Base-by-base conservation (phyloP, 2,113 vertebrate genomes). In the Gadus macrocephalus region DNA sequence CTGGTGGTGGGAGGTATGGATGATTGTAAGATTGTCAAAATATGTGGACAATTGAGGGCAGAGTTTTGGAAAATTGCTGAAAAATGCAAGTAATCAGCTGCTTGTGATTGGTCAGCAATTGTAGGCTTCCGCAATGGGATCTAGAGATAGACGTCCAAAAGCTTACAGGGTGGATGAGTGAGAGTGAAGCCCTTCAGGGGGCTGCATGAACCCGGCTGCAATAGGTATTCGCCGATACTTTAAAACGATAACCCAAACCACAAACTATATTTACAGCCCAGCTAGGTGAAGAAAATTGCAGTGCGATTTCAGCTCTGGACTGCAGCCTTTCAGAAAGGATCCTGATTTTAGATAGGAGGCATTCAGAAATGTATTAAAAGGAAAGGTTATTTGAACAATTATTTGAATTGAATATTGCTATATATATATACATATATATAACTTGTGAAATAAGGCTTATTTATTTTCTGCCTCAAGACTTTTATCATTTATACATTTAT, bases 31-130 rank as follows among this genome's bases (percentile, higher is more conserved):
- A 11, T 49, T 70, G 60, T 70, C 64, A 82, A 79, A 79, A 83
- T 77, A 61, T 73, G 79, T 70, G 38, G 70, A 69, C 19, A 80
- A 75, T 82, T 66, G 61, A 69, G 61, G 69, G 35, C 55, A 79
- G 66, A 83, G 31, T 80, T 78, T 82, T 49, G 66, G 59, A 68
- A 83, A 72, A 80, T 90, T 84, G 80, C 67, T 62, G 74, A 56
- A 72, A 72, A 81, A 79, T 75, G 77, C 76, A 82, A 77, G 82
- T 84, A 87, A 85, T 88, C 73, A 66, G 66, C 25, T 15, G 61
- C 64, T 75, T 77, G 69, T 77, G 80, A 77, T 78, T 49, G 87
- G 85, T 79, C 85, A 82, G 83, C 85, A 85, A 76, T 79, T 67
- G 73, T 68, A 70, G 71, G 49, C 73, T 77, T 6, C 84, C 67